Conservation (phyloP, 2,113 vertebrate genomes). For the Hydrochoerus hydrochaeris region DNA sequence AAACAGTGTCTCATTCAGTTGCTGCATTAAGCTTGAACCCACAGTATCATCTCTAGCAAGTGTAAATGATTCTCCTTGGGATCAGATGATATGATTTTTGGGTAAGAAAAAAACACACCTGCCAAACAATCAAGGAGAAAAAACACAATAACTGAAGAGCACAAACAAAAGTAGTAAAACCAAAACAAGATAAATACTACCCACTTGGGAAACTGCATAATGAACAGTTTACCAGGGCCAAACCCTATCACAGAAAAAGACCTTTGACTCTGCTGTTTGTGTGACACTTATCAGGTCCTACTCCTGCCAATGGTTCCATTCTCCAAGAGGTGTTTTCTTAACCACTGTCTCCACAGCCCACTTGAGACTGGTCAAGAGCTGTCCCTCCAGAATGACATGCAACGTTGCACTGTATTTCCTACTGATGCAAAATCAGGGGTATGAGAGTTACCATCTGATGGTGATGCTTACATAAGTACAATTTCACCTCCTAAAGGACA, state of each 20-base stretch:
- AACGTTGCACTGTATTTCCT: not conserved
- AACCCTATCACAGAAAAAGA: not conserved
- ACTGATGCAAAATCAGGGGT: not conserved
- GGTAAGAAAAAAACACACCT: not conserved
- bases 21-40: not conserved
- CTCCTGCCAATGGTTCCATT: not conserved
- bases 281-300: not conserved
- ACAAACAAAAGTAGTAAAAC: not conserved
- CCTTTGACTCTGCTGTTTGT: not conserved
- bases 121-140: not conserved
- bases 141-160: constrained; percentile 19
- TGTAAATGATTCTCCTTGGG: not conserved
- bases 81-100: not conserved
- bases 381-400: not conserved
- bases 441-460: not conserved
- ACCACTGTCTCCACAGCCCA: not conserved
- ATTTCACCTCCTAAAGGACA: not conserved
- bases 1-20: not conserved
- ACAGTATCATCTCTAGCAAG: not conserved
- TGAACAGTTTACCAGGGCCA: not conserved
- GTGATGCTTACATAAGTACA: not conserved
- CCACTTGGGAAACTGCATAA: not conserved
- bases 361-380: not conserved
- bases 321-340: not conserved
- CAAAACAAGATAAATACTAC: not conserved